Percentiles rank a stretch among this genome's conserved stretches.
phyloP scores from a whole-genome alignment of 2,797 vertebrate species.

The Argya squamiceps region DNA sequence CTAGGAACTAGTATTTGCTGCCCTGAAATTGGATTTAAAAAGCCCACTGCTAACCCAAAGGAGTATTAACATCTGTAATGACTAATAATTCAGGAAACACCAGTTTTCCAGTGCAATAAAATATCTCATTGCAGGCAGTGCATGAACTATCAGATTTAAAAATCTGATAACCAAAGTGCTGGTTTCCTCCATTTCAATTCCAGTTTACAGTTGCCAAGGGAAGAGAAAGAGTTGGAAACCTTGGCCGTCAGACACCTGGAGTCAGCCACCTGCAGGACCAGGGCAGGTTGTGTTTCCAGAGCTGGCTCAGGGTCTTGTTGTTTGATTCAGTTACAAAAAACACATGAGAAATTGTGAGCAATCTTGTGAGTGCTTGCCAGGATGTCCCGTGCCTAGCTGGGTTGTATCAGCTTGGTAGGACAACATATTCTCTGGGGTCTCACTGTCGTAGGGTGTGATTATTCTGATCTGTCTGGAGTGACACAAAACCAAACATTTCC shows the following conservation, averaged over 20 bases:
- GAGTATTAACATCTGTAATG: neutral
- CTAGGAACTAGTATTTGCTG: neutral
- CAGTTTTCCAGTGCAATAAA: neutral
- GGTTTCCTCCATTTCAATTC: neutral
- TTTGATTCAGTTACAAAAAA: neutral
- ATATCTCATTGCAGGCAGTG: neutral
- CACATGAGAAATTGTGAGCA: neutral
- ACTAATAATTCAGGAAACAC: neutral
- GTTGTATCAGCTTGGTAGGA: neutral
- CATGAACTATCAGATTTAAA: neutral
- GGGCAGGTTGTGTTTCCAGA: neutral
- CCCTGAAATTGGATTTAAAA: neutral
- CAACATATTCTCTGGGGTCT: neutral
- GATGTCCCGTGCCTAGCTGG: neutral
- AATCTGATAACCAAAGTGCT: neutral
- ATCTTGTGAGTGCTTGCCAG: neutral
- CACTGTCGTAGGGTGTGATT: neutral
- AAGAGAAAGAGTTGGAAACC: neutral
- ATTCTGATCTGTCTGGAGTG: neutral
- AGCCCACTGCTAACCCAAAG: neutral
- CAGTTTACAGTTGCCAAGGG: neutral
- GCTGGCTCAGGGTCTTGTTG: neutral
- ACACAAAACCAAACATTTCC: neutral
- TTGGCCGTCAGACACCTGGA: neutral
- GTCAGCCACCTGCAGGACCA: neutral